Base-by-base conservation (phyloP, 2,113 vertebrate genomes). In the Hemiscyllium ocellatum region DNA sequence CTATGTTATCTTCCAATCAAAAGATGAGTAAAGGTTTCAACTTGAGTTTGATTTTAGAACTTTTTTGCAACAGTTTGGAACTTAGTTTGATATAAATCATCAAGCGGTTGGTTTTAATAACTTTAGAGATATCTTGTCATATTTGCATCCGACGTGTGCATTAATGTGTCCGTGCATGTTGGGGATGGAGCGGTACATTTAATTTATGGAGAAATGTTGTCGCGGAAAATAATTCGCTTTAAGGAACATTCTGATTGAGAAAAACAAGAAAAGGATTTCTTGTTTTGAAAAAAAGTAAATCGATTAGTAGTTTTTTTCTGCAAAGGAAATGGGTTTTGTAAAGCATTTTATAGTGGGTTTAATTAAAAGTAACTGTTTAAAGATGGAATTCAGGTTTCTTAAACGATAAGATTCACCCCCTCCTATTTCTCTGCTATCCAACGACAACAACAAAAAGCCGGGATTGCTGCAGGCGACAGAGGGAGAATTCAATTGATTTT, bases 401-500 rank as follows among this genome's bases (percentile, higher is more conserved):
- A 70, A 68, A 22, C 68, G 66, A 50, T 95, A 76, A 95, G 68
- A 76, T 52, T 52, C 69, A 47, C 26, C 91, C 42, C 13, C 42
- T 37, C 42, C 37, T 37, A 22, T 24, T 72, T 50, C 93, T 50
- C 93, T 65, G 37, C 42, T 72, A 5, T 24, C 33, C 4, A 42
- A 19, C 94, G 50, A 47, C 42, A 72, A 66, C 33, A 93, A 95
- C 65, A 95, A 72, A 94, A 47, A 50, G 66, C 93, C 8, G 94
- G 94, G 42, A 76, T 95, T 22, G 94, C 94, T 95, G 94, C 68
- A 52, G 94, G 94, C 94, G 68, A 72, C 47, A 72, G 47, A 50
- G 69, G 66, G 93, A 76, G 66, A 95, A 95, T 95, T 95, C 94
- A 95, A 95, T 95, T 76, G 94, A 95, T 52, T 95, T 95, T 95